Conservation (phyloP, 2,888 invertebrate species). For the Agrotis segetum region DNA sequence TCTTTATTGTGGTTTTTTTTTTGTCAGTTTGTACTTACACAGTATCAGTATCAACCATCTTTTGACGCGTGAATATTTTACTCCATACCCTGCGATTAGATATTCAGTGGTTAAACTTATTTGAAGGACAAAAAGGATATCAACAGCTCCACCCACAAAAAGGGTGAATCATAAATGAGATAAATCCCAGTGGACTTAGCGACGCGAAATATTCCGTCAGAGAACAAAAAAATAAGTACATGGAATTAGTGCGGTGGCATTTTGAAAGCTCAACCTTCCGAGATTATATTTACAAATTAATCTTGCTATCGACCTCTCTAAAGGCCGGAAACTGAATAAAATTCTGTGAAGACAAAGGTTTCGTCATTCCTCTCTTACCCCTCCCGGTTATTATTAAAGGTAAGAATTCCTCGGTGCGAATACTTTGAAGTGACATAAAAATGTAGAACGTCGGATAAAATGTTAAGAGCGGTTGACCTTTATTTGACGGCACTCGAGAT, state of each 20-base stretch:
- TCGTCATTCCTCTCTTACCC: conserved; percentile 57
- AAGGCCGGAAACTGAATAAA: conserved; percentile 38
- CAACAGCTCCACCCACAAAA: conserved; percentile 55
- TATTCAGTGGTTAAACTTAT: conserved; percentile 59
- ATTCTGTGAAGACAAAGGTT: conserved; percentile 58
- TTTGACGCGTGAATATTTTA: conserved; percentile 40
- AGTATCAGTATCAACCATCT: conserved; percentile 11
- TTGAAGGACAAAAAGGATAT: conserved; percentile 62
- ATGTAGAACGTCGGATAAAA: conserved; percentile 65
- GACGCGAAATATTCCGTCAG: conserved; percentile 44
- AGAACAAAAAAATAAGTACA: conserved; percentile 31
- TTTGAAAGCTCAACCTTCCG: conserved; percentile 43
- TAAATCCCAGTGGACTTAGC: conserved; percentile 51
- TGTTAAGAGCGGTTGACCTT: conserved; percentile 51
- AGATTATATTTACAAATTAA: conserved; percentile 59
- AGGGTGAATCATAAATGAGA: conserved; percentile 64
- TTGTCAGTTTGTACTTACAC: not conserved
- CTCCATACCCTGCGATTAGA: conserved; percentile 45
- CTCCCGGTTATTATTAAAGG: conserved; percentile 66
- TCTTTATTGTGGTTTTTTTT: too few relatives aligned
- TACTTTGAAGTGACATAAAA: conserved; percentile 71
- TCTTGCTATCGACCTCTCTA: conserved; percentile 41
- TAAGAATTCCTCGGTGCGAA: conserved; percentile 63
- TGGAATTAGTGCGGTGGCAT: conserved; percentile 34
- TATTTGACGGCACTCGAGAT: conserved; percentile 38